Conservation (phyloP, 2,113 vertebrate genomes). For the Brienomyrus longianalis region DNA sequence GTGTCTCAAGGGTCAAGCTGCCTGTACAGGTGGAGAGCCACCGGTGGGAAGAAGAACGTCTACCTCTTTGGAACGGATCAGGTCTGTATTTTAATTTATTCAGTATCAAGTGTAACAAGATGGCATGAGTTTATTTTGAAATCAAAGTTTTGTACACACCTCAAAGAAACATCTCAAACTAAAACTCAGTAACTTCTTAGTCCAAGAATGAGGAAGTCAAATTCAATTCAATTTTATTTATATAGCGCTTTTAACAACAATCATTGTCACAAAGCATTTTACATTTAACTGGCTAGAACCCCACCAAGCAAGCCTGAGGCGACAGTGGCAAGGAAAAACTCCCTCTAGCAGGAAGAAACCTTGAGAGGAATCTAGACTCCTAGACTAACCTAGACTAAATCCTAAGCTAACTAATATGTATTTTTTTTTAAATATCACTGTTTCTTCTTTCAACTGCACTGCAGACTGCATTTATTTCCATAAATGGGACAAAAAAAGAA, state of each 20-base stretch:
- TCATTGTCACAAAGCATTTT: no score
- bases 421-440: neutral
- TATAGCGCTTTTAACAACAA: no score
- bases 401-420: neutral
- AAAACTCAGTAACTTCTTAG: neutral
- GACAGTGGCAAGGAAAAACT: no score
- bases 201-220: neutral
- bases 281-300: no score
- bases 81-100: constrained; percentile 22
- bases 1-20: neutral
- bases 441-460: neutral
- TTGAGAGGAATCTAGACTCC: no score
- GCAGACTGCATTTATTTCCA: neutral
- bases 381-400: neutral
- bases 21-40: neutral
- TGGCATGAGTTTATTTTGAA: neutral
- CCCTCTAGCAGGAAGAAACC: no score
- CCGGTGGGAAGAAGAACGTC: neutral
- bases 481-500: neutral
- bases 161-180: neutral
- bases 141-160: neutral
- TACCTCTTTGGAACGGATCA: neutral
- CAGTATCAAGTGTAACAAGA: neutral
- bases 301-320: no score
- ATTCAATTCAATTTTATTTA: no score